Evolutionary conservation across 2,113 vertebrate genomes (phyloP).

Genomic region (Ptilorrhoa leucosticta): DNA sequence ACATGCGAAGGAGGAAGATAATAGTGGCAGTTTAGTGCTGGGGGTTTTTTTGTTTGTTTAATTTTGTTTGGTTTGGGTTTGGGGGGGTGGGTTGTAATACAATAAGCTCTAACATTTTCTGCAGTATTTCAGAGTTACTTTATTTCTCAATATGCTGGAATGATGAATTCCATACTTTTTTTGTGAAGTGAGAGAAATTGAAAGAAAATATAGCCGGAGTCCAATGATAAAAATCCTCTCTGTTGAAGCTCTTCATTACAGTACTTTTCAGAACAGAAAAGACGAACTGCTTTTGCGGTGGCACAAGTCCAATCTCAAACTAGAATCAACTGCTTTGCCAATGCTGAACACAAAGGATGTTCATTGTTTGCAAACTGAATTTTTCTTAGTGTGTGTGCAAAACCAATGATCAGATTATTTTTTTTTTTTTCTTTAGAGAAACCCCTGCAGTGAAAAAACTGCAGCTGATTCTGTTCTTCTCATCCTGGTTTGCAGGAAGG

Average conservation of each 20-base stretch:
- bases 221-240: slow-evolving; percentile 32
- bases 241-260: slow-evolving; percentile 45
- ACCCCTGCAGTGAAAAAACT: slow-evolving; percentile 64
- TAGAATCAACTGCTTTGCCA: slow-evolving; percentile 78
- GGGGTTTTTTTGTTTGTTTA: not conserved
- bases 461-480: slow-evolving; percentile 48
- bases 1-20: not conserved
- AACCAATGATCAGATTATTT: slow-evolving; percentile 45
- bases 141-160: slow-evolving; percentile 13
- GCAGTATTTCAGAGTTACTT: slow-evolving; percentile 2
- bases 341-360: slow-evolving; percentile 73
- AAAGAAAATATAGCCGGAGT: not conserved
- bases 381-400: slow-evolving; percentile 54
- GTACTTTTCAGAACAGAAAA: slow-evolving; percentile 62
- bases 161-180: not conserved
- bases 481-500: slow-evolving; percentile 51
- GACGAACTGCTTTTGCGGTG: slow-evolving; percentile 60
- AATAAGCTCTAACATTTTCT: not conserved
- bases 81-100: not conserved
- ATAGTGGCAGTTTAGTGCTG: not conserved
- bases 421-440: slow-evolving; percentile 3
- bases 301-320: slow-evolving; percentile 73
- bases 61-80: not conserved
- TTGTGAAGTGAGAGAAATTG: not conserved
- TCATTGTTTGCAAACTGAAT: slow-evolving; percentile 78